These are phyloP conservation scores for Drosophila pseudotalamancana DNA, from an alignment of 2,888 invertebrate genomes.

Conservation along the genomic window DNA sequence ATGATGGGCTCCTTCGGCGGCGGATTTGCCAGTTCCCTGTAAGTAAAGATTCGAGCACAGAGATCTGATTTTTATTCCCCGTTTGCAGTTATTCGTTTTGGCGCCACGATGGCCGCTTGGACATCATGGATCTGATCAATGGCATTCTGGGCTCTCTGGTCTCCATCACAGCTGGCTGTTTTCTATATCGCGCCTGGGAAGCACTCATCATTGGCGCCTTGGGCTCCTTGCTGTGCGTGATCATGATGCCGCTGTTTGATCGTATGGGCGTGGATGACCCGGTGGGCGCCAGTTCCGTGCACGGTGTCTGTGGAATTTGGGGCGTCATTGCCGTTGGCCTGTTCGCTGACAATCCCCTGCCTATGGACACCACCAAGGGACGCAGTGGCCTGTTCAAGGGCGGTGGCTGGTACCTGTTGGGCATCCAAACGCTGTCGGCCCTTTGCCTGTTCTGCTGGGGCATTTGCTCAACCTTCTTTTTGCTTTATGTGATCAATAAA, in stretches of 20 bases:
- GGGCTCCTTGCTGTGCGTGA: conserved; percentile 90
- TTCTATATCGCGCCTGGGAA: conserved; percentile 94
- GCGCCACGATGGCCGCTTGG: conserved; percentile 89
- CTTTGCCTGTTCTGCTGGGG: conserved; percentile 91
- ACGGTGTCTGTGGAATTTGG: conserved; percentile 92
- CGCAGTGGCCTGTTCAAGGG: conserved; percentile 91
- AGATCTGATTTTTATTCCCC: neutral
- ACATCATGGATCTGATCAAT: conserved; percentile 94
- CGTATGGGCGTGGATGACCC: conserved; percentile 91
- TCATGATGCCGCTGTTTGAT: conserved; percentile 91
- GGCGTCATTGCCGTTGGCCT: conserved; percentile 91
- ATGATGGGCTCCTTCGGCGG: conserved; percentile 96
- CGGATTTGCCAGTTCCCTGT: conserved; percentile 87
- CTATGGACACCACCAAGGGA: conserved; percentile 92
- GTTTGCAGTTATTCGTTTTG: conserved; percentile 87
- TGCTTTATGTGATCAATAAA: conserved; percentile 92
- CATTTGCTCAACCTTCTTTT: conserved; percentile 87
- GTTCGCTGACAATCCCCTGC: conserved; percentile 93
- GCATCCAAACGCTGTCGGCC: conserved; percentile 91
- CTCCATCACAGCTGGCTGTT: conserved; percentile 94
- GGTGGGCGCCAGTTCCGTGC: conserved; percentile 95
- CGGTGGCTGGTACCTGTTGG: conserved; percentile 94
- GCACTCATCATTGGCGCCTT: conserved; percentile 92
- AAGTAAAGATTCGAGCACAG: conserved; percentile 12
- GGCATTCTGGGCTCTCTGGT: conserved; percentile 94